Conservation (phyloP, 2,888 invertebrate species). For the Drosophila mimica region DNA sequence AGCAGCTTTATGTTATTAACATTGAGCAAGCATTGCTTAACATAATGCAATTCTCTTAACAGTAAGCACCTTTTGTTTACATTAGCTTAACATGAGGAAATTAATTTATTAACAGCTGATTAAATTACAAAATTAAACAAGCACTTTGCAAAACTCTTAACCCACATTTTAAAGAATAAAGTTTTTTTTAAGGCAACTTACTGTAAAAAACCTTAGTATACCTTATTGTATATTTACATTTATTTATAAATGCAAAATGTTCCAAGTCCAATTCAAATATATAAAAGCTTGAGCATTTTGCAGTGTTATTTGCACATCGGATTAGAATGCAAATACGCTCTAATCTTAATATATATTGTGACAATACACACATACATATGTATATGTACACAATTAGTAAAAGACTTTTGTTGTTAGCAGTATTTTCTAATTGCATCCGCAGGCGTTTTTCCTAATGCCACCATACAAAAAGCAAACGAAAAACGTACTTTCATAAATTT, state of each 20-base stretch:
- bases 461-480: constrained; percentile 49
- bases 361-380: not conserved
- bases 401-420: constrained; percentile 29
- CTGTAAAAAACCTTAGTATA: not conserved
- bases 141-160: too few species aligned
- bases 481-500: constrained; percentile 57
- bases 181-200: not conserved
- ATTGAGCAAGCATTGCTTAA: not conserved
- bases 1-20: not conserved
- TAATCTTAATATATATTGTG: constrained; percentile 16
- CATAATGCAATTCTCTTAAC: not conserved
- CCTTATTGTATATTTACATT: not conserved
- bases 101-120: not conserved
- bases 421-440: constrained; percentile 68
- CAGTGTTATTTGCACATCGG: constrained; percentile 9
- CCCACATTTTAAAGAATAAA: not conserved
- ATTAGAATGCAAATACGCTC: not conserved
- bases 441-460: constrained; percentile 53
- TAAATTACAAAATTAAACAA: not conserved
- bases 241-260: not conserved
- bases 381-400: constrained; percentile 8
- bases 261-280: not conserved
- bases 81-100: not conserved
- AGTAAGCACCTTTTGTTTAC: not conserved
- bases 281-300: constrained; percentile 13